These are phyloP conservation scores for Echinarachnius parma DNA, from an alignment of 53 echinoderm and acorn worm genomes.

Conservation along the genomic window DNA sequence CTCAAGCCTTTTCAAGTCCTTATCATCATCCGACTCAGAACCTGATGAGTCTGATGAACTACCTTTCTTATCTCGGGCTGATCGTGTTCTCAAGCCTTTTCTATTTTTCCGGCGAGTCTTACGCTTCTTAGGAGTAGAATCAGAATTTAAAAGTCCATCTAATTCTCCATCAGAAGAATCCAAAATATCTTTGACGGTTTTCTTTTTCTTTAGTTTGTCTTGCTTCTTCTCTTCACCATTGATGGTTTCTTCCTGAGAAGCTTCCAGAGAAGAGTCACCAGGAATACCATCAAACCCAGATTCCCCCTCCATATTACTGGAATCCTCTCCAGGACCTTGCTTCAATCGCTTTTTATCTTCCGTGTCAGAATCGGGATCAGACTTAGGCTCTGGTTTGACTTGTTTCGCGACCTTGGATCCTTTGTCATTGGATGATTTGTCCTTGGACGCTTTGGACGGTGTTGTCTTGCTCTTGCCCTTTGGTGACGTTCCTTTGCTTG, in stretches of 20 bases:
- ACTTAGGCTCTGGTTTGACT: neutral
- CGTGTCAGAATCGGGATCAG: slow-evolving; percentile 55
- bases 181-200: no score
- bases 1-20: slow-evolving; percentile 31
- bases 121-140: neutral
- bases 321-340: slow-evolving; percentile 56
- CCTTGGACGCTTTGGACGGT: slow-evolving; percentile 29
- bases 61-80: neutral
- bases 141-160: no score
- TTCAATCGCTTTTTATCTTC: slow-evolving; percentile 38
- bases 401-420: no score
- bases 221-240: neutral
- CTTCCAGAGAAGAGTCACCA: slow-evolving; percentile 4
- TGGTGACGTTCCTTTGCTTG: no score
- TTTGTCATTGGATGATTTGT: no score
- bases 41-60: neutral
- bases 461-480: slow-evolving; percentile 40
- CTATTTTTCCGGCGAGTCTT: neutral
- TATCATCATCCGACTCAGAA: slow-evolving; percentile 20
- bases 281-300: slow-evolving; percentile 46
- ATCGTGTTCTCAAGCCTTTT: neutral
- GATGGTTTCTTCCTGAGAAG: slow-evolving; percentile 30
- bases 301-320: slow-evolving; percentile 57
- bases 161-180: slow-evolving; percentile 1
- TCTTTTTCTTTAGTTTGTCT: neutral